These are phyloP conservation scores for Erannis defoliaria DNA, from an alignment of 2,888 invertebrate species.

Conservation along the genomic window DNA sequence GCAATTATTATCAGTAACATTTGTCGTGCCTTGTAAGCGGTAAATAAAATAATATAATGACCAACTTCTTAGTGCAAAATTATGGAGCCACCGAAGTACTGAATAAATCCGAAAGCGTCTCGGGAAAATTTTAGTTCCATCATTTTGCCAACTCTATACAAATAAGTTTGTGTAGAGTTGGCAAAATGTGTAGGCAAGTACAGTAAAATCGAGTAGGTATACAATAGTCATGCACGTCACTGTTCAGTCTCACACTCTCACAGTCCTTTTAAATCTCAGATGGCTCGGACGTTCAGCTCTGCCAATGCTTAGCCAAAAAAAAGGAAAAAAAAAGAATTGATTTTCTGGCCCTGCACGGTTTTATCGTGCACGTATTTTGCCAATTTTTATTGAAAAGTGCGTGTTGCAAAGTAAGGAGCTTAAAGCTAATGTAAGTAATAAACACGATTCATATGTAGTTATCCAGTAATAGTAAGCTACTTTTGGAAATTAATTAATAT, in stretches of 20 bases:
- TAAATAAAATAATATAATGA: too few species aligned
- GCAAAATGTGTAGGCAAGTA: background rate
- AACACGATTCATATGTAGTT: too few species aligned
- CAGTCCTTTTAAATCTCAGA: constrained; percentile 1
- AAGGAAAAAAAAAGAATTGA: too few species aligned
- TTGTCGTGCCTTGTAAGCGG: too few species aligned
- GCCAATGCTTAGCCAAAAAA: background rate
- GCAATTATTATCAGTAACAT: too few species aligned
- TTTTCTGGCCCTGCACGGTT: background rate
- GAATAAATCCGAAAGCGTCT: too few species aligned
- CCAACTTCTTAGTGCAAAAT: background rate
- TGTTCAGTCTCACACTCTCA: constrained; percentile 3
- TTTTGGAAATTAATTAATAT: too few species aligned
- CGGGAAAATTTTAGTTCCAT: background rate
- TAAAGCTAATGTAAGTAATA: background rate
- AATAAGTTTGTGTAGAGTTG: too few species aligned
- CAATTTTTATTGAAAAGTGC: background rate
- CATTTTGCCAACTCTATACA: background rate
- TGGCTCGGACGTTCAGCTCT: constrained; percentile 3
- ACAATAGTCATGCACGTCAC: constrained; percentile 1
- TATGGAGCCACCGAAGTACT: background rate
- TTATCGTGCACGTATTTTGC: background rate
- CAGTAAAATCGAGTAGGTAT: too few species aligned
- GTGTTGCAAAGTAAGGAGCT: background rate
- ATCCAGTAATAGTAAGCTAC: too few species aligned